Base-by-base conservation (phyloP, 2,797 vertebrate genomes). In the Amblyopsis hoosieri region DNA sequence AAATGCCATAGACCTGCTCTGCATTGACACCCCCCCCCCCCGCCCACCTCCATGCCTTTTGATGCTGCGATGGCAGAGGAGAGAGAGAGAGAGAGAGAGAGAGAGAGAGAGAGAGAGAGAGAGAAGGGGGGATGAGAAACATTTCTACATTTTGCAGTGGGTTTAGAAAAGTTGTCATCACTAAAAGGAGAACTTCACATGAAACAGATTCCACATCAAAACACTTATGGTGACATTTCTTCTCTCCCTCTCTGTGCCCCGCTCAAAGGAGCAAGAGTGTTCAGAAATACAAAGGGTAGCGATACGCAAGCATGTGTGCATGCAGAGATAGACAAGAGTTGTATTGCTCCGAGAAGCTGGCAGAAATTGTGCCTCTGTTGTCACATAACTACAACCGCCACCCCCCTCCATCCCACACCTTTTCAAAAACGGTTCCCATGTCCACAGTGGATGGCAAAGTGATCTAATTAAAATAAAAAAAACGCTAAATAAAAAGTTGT, bases 101-200 rank as follows among this genome's bases (percentile, higher is more conserved):
- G 69, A 76, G 81, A 66, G 81, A 9, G 82, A 78, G 83, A 11
- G 19, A 42, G 63, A 61, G 76, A 71, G 74, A 72, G 72, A 13
- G 2, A 29, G 23, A 12, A 12, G 29, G 45, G 53, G 47, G 45
- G 59, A 83, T 83, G 84, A 88, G 87, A 84, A 88, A 87, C 87
- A 87, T 85, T 87, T 89, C 85, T 90, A 89, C 88, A 91, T 89
- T 71, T 91, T 90, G 87, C 88, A 84, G 86, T 87, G 81, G 85
- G 85, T 89, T 91, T 87, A 90, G 86, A 90, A 91, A 93, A 93
- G 89, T 92, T 91, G 85, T 89, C 87, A 84, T 86, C 82, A 78
- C 88, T 87, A 92, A 90, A 63, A 90, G 89, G 88, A 88, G 89
- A 92, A 92, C 91, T 93, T 89, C 85, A 92, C 88, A 91, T 92